Evolutionary conservation across 2,888 invertebrate genomes (phyloP), one percentile per base, ranked within the genome.

Genomic region (Drosophila melanosoma): DNA sequence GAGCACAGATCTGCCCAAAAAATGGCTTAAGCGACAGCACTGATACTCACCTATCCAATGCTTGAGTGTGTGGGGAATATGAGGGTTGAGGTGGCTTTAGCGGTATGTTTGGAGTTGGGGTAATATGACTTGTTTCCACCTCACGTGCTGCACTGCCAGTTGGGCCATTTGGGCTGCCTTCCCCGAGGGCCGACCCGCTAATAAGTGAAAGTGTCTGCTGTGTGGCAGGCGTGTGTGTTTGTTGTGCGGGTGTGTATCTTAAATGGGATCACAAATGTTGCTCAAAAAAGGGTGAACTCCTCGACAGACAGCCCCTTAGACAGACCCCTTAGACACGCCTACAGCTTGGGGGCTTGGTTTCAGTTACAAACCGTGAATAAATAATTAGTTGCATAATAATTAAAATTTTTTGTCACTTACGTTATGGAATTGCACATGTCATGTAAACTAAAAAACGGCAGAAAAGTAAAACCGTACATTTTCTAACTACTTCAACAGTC

Each of bases 321-420:
- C 4, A 3, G 12, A 23, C 45, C 23, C 23, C 23, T 23, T 45
- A 23, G 7, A 4, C 69, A 42, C 63, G 66, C 52, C 45, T 66
- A 40, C 49, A 36, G 60, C 76, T 53, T 63, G 66, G 63, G 69
- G 52, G 53, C 45, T 60, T 53, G 76, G 76, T 75, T 75, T 81
- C 82, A 71, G 61, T 66, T 73, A 71, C 65, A 68, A 59, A 40
- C 66, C 72, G 80, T 82, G 85, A 87, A 84, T 84, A 87, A 67
- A 78, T 85, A 81, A 85, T 84, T 81, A 86, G 73, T 79, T 70
- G 76, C 74, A 69, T 79, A 84, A 84, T 86, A 85, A 86, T 85
- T 84, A 82, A 45, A 71, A 83, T 80, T 76, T 74, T 80, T 82
- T 84, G 71, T 87, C 86, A 85, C 88, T 76, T 78, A 49, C 38